These are phyloP conservation scores for Hydroisotoma schaefferi DNA, from an alignment of 2,888 invertebrate species.

Conservation along the genomic window DNA sequence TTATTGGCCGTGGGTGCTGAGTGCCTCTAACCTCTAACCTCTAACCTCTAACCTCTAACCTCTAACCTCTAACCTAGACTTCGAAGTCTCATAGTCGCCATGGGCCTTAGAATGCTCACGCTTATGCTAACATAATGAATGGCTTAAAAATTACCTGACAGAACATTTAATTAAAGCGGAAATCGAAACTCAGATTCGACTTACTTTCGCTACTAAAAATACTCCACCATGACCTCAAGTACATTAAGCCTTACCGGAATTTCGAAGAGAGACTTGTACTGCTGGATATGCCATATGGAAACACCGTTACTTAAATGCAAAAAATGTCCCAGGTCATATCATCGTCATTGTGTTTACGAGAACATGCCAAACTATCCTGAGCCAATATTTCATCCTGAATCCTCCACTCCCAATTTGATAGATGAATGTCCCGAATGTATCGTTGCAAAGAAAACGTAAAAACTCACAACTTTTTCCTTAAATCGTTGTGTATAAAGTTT, in stretches of 20 bases:
- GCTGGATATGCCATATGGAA: conserved; percentile 27
- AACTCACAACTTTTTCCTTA: not conserved
- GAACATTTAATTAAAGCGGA: too few species aligned
- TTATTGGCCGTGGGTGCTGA: too few species aligned
- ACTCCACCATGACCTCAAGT: not conserved
- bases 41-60: too few species aligned
- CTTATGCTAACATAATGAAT: too few species aligned
- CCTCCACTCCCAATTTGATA: conserved; percentile 28
- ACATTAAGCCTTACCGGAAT: not conserved
- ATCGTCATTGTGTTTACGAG: conserved; percentile 25
- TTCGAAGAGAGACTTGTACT: conserved; percentile 6
- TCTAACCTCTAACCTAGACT: too few species aligned
- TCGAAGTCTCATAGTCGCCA: too few species aligned
- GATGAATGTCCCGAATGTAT: conserved; percentile 27
- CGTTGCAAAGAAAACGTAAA: conserved; percentile 24
- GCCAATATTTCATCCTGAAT: conserved; percentile 21
- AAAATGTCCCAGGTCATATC: conserved; percentile 23
- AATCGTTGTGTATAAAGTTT: not conserved
- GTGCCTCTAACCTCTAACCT: too few species aligned
- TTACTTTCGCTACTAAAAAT: too few species aligned
- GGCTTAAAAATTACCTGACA: too few species aligned
- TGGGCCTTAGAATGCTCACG: too few species aligned
- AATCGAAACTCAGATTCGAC: too few species aligned
- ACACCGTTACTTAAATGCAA: conserved; percentile 27
- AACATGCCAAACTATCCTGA: conserved; percentile 29